phyloP scores from a whole-genome alignment of 2,113 vertebrate species.

The Peromyscus leucopus region DNA sequence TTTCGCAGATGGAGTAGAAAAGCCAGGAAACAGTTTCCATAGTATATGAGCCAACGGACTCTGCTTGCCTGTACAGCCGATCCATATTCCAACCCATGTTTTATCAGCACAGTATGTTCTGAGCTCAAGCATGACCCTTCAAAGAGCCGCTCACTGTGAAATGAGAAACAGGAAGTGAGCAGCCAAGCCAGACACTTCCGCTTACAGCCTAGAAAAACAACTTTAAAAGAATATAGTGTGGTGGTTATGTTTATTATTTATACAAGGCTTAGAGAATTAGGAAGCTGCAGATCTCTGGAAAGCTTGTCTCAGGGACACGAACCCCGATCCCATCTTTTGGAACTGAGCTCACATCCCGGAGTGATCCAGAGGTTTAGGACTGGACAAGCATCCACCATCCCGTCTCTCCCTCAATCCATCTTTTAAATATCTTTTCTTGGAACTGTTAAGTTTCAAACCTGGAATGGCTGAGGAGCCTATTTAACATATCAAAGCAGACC shows the following conservation, averaged over 20 bases:
- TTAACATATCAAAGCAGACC: not conserved
- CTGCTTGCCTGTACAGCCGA: not conserved
- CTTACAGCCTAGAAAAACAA: no score
- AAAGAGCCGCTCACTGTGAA: rapidly evolving
- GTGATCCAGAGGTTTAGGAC: no score
- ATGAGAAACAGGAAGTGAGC: not conserved
- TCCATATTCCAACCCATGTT: not conserved
- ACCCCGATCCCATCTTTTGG: not conserved
- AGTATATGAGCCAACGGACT: rapidly evolving
- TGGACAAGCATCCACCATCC: not conserved
- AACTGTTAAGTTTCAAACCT: not conserved
- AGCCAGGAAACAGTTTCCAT: rapidly evolving
- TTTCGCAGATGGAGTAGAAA: rapidly evolving
- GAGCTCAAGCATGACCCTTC: not conserved
- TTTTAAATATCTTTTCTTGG: not conserved
- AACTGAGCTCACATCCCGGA: not conserved
- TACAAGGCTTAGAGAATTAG: not conserved
- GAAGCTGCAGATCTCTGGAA: no score
- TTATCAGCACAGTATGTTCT: rapidly evolving
- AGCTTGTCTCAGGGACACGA: not conserved
- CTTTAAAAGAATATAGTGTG: not conserved
- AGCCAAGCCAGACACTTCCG: not conserved
- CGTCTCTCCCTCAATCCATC: not conserved
- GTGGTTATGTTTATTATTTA: not conserved
- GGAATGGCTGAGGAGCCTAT: not conserved